Percentiles rank a stretch among this genome's conserved stretches.
Conservation (phyloP, 2,888 invertebrate genomes). For the Agrotis exclamationis region DNA sequence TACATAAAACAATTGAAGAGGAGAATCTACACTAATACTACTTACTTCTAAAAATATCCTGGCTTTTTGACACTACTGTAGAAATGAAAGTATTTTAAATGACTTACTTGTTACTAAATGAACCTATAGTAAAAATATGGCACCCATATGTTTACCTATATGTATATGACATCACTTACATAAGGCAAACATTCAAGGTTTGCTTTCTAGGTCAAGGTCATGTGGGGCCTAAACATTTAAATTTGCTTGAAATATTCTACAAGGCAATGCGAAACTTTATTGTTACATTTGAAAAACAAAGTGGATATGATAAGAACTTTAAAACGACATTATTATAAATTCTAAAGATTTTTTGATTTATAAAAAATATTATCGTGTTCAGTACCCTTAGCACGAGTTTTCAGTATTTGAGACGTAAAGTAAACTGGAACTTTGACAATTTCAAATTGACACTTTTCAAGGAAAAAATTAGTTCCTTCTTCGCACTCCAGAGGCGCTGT, state of each 20-base stretch:
- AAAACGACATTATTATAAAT: too few relatives aligned
- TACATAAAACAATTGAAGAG: background rate
- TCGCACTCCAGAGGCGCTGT: too few relatives aligned
- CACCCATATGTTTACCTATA: slow-evolving; percentile 35
- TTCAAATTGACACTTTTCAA: too few relatives aligned
- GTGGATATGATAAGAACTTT: slow-evolving; percentile 18
- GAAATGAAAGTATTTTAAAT: slow-evolving; percentile 18
- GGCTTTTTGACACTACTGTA: too few relatives aligned
- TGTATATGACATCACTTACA: slow-evolving; percentile 26
- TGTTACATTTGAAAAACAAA: background rate
- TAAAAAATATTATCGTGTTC: too few relatives aligned
- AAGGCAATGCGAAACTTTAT: background rate
- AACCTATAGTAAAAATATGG: slow-evolving; percentile 11
- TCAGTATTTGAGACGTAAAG: too few relatives aligned
- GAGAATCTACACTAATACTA: background rate
- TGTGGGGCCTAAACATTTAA: slow-evolving; percentile 44
- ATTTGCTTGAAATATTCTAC: slow-evolving; percentile 1
- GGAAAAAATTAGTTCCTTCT: too few relatives aligned
- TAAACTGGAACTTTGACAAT: too few relatives aligned
- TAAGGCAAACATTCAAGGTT: slow-evolving; percentile 60
- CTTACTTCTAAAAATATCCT: background rate
- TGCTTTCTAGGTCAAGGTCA: slow-evolving; percentile 83
- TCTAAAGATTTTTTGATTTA: too few relatives aligned
- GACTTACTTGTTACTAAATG: background rate
- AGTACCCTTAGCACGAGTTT: too few relatives aligned